phyloP scores from a whole-genome alignment of 1,140 invertebrate species.

The Leptinotarsa texana region DNA sequence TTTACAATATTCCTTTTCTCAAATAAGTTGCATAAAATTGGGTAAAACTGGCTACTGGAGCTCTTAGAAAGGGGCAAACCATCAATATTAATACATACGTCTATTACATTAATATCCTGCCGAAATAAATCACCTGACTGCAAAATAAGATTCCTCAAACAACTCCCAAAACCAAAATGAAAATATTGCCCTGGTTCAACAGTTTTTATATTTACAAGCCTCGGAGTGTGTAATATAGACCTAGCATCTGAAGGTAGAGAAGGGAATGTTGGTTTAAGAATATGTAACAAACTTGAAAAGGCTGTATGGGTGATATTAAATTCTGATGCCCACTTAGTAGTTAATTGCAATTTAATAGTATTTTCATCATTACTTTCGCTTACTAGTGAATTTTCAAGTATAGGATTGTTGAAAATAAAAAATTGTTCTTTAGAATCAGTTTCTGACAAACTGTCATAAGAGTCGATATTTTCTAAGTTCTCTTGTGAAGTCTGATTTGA shows the following conservation, averaged over 20 bases:
- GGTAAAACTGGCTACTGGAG: conserved; percentile 26
- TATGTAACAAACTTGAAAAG: conserved; percentile 3
- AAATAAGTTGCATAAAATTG: conserved; percentile 13
- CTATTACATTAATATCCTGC: background rate
- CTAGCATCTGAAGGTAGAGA: conserved; percentile 8
- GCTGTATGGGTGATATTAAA: conserved; percentile 10
- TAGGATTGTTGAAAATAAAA: no score
- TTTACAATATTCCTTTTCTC: no score
- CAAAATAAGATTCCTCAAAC: background rate
- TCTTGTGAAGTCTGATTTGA: no score
- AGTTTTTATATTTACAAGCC: background rate
- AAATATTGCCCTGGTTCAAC: conserved; percentile 10
- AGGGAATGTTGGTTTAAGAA: conserved; percentile 9
- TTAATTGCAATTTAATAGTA: background rate
- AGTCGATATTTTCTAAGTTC: no score
- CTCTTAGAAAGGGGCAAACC: conserved; percentile 20
- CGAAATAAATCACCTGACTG: no score
- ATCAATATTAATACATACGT: conserved; percentile 22
- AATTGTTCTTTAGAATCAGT: no score
- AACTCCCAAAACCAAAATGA: conserved; percentile 18
- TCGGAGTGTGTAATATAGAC: background rate
- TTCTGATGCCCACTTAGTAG: conserved; percentile 9
- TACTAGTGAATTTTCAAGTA: no score
- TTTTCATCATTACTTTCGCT: background rate
- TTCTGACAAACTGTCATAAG: no score